Evolutionary conservation across 2,113 vertebrate genomes (phyloP).

Genomic region (Bubo scandiacus): DNA sequence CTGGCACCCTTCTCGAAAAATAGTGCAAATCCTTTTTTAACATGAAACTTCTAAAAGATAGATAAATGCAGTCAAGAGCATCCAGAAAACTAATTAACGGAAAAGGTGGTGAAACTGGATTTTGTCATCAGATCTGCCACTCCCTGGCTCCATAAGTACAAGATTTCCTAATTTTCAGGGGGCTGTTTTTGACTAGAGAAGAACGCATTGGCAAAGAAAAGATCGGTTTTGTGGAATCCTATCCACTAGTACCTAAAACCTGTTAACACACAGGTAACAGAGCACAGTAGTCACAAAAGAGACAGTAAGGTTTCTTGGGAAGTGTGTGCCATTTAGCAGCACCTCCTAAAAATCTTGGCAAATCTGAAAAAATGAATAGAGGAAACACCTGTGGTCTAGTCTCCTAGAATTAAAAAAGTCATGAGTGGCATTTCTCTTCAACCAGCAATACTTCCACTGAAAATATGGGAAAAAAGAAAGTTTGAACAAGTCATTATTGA

Average conservation of each 20-base stretch:
- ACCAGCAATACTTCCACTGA: not conserved
- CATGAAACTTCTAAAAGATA: not conserved
- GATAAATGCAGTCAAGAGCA: rapidly evolving
- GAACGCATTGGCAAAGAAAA: not conserved
- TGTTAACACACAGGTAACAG: not conserved
- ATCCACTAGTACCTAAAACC: not conserved
- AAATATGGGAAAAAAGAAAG: rapidly evolving
- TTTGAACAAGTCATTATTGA: not conserved
- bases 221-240: rapidly evolving
- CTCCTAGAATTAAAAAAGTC: not conserved
- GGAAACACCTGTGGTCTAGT: not conserved
- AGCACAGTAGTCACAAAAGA: not conserved
- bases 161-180: not conserved
- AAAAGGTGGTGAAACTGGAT: rapidly evolving
- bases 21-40: not conserved
- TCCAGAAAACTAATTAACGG: not conserved
- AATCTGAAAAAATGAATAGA: not conserved
- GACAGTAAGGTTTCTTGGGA: not conserved
- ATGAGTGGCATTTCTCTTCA: not conserved
- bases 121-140: not conserved
- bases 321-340: not conserved
- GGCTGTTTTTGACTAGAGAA: not conserved
- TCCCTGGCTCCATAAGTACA: not conserved
- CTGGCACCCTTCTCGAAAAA: not conserved
- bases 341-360: not conserved